A percentile compares a stretch with the other conserved stretches of the same genome.
These are phyloP conservation scores for Antheraea assamensis DNA, from an alignment of 2,888 invertebrate species.

Conservation along the genomic window DNA sequence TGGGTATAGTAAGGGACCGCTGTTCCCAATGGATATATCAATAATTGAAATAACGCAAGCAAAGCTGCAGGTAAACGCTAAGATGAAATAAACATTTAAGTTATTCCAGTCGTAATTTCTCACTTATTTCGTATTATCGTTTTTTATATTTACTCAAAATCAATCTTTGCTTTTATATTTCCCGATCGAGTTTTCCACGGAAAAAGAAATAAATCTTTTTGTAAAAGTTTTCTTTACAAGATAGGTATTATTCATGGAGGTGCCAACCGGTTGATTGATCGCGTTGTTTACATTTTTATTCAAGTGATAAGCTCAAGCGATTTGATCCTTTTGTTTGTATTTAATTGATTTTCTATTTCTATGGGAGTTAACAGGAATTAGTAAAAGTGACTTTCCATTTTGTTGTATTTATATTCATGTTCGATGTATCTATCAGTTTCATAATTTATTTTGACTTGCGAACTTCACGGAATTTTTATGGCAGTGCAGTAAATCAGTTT, in stretches of 20 bases:
- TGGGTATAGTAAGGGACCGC: too few species aligned
- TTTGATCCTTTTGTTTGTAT: neutral
- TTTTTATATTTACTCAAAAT: conserved; percentile 69
- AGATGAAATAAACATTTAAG: neutral
- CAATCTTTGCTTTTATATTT: conserved; percentile 72
- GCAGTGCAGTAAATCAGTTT: too few species aligned
- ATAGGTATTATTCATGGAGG: conserved; percentile 77
- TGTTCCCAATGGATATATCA: too few species aligned
- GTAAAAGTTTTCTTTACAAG: conserved; percentile 71
- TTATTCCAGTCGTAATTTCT: neutral
- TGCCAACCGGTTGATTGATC: conserved; percentile 75
- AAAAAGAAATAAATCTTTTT: conserved; percentile 75
- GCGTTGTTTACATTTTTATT: conserved; percentile 45
- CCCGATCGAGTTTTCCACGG: conserved; percentile 53
- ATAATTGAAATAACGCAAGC: too few species aligned
- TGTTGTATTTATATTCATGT: too few species aligned
- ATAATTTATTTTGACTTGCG: too few species aligned
- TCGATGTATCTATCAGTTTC: too few species aligned
- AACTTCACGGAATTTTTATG: too few species aligned
- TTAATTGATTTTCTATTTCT: too few species aligned
- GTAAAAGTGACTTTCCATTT: too few species aligned
- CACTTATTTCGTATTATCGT: neutral
- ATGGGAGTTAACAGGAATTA: too few species aligned
- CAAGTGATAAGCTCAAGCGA: conserved; percentile 19
- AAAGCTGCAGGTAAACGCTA: neutral